Evolutionary conservation across 2,888 invertebrate genomes (phyloP).

Genomic region (Horisme vitalbata): DNA sequence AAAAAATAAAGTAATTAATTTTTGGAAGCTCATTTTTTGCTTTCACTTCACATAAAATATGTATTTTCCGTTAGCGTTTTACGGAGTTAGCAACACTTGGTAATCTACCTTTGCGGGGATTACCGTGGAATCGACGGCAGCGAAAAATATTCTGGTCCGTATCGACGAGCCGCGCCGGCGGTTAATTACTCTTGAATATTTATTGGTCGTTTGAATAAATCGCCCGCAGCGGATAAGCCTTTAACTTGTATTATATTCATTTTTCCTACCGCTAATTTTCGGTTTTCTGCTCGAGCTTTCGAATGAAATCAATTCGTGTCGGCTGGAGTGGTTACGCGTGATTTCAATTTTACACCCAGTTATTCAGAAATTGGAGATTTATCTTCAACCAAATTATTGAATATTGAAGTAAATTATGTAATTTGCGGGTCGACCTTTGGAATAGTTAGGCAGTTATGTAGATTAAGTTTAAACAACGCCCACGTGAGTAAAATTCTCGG

Average conservation of each 20-base stretch:
- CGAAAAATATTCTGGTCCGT: constrained; percentile 63
- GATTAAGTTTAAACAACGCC: background rate
- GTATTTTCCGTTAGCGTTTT: constrained; percentile 52
- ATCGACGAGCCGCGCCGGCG: constrained; percentile 64
- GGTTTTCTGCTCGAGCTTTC: constrained; percentile 40
- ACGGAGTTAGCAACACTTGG: constrained; percentile 62
- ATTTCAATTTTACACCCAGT: constrained; percentile 12
- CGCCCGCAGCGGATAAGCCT: constrained; percentile 69
- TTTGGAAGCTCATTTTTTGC: constrained; percentile 40
- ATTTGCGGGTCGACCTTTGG: background rate
- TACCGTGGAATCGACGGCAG: constrained; percentile 67
- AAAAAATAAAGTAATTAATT: constrained; percentile 42
- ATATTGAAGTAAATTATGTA: background rate
- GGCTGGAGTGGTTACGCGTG: constrained; percentile 14
- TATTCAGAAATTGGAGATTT: constrained; percentile 3
- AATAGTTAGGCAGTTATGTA: too few species aligned
- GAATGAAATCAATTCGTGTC: constrained; percentile 26
- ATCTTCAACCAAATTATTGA: background rate
- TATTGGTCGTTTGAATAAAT: constrained; percentile 81
- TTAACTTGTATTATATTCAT: constrained; percentile 70
- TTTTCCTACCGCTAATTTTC: constrained; percentile 58
- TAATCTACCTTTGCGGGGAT: constrained; percentile 73
- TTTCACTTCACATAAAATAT: constrained; percentile 50
- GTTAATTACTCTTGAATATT: constrained; percentile 81
- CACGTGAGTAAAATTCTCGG: too few species aligned